Percentiles rank a stretch among this genome's conserved stretches.
Conservation (phyloP, 2,888 invertebrate species). For the Dione vanillae region DNA sequence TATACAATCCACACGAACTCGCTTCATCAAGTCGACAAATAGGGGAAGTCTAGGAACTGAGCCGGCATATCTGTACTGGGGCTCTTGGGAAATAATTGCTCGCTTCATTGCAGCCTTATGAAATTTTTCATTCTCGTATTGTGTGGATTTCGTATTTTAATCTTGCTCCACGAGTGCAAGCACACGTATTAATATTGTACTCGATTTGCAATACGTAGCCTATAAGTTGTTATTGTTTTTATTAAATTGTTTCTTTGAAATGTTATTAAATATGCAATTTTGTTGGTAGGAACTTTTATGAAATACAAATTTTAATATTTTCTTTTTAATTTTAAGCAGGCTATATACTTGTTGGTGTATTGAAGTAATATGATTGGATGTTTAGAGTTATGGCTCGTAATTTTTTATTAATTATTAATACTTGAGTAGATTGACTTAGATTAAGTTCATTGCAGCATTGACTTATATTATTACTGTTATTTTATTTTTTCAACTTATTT, state of each 20-base stretch:
- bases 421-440: too few relatives aligned
- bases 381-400: too few relatives aligned
- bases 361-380: too few relatives aligned
- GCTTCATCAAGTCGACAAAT: conserved; percentile 75
- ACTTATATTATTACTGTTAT: too few relatives aligned
- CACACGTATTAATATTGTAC: conserved; percentile 24
- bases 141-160: conserved; percentile 46
- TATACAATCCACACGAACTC: conserved; percentile 43
- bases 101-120: conserved; percentile 71
- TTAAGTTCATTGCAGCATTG: too few relatives aligned
- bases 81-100: conserved; percentile 80
- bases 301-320: neutral
- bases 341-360: neutral
- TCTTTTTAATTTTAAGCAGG: neutral
- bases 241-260: conserved; percentile 27
- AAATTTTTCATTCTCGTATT: conserved; percentile 61
- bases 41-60: conserved; percentile 71
- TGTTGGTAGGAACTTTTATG: neutral
- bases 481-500: too few relatives aligned
- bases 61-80: conserved; percentile 73
- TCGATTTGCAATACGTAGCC: conserved; percentile 31
- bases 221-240: conserved; percentile 12
- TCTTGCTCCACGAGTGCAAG: conserved; percentile 37
- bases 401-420: too few relatives aligned
- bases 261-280: conserved; percentile 11